Percentiles rank a stretch among this genome's conserved stretches.
Evolutionary conservation across 2,113 vertebrate genomes (phyloP).

Genomic region (Megatriorchis doriae): DNA sequence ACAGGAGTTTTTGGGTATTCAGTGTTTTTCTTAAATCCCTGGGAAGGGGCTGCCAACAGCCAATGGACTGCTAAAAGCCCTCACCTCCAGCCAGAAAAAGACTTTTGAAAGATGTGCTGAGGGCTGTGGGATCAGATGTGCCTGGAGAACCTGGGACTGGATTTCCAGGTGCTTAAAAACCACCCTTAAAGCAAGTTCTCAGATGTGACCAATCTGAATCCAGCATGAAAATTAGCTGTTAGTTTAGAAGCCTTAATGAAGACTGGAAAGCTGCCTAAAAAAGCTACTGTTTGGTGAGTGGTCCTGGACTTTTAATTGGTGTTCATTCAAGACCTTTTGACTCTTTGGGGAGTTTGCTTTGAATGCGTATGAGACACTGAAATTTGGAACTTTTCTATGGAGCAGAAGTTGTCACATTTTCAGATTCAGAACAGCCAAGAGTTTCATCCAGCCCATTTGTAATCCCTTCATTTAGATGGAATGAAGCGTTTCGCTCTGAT

Average conservation of each 20-base stretch:
- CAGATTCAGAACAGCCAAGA: conserved; percentile 13
- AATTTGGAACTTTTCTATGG: conserved; percentile 16
- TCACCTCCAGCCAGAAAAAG: background rate
- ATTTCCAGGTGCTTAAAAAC: background rate
- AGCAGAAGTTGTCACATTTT: conserved; percentile 44
- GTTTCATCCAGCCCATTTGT: conserved; percentile 50
- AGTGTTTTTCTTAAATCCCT: background rate
- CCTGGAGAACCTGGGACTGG: background rate
- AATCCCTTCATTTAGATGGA: conserved; percentile 67
- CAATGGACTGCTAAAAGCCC: background rate
- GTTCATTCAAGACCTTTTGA: conserved; percentile 9
- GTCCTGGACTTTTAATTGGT: background rate
- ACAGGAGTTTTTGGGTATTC: background rate
- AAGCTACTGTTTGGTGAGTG: background rate
- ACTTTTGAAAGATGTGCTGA: background rate
- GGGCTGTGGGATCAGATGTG: background rate
- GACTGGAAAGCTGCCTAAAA: conserved; percentile 3
- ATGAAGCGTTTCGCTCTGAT: conserved; percentile 59
- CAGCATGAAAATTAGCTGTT: background rate
- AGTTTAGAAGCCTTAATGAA: conserved; percentile 17
- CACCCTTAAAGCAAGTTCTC: background rate
- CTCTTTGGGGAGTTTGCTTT: conserved; percentile 1
- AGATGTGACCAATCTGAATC: background rate
- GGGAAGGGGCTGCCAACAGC: background rate
- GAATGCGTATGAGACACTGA: background rate